Percentiles rank a stretch among this genome's conserved stretches.
Evolutionary conservation across 2,888 invertebrate genomes (phyloP).

Genomic region (Unio pictorum): DNA sequence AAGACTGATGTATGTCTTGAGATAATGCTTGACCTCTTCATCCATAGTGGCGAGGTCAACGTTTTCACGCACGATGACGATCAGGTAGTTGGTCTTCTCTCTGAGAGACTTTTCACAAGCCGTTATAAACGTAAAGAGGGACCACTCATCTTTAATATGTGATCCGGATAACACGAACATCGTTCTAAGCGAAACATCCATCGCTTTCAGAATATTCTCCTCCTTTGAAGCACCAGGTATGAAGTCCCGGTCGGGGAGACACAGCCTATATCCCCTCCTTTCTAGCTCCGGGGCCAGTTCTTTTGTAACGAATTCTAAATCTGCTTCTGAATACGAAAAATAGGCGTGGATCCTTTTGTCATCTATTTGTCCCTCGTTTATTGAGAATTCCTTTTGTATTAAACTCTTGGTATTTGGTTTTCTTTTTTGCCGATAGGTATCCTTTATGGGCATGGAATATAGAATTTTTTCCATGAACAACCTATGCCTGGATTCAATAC

Average conservation of each 20-base stretch:
- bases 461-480: slow-evolving; percentile 35
- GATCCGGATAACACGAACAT: slow-evolving; percentile 32
- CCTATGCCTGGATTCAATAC: slow-evolving; percentile 25
- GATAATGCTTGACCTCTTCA: slow-evolving; percentile 33
- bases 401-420: no score
- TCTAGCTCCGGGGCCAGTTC: slow-evolving; percentile 31
- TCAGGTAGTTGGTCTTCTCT: slow-evolving; percentile 38
- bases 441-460: slow-evolving; percentile 35
- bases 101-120: slow-evolving; percentile 39
- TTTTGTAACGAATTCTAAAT: slow-evolving; percentile 28
- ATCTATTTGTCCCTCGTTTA: slow-evolving; percentile 4
- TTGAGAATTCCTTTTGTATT: no score
- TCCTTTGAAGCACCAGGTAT: slow-evolving; percentile 42
- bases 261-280: slow-evolving; percentile 23
- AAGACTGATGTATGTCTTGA: slow-evolving; percentile 32
- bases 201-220: slow-evolving; percentile 40
- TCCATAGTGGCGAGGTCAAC: slow-evolving; percentile 12
- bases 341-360: slow-evolving; percentile 26
- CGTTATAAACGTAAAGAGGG: slow-evolving; percentile 36
- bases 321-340: slow-evolving; percentile 38
- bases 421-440: slow-evolving; percentile 5
- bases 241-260: slow-evolving; percentile 46
- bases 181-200: slow-evolving; percentile 27
- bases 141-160: slow-evolving; percentile 41
- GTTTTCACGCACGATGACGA: slow-evolving; percentile 27